phyloP scores from a whole-genome alignment of 2,113 vertebrate species.

The Cacatua alba region DNA sequence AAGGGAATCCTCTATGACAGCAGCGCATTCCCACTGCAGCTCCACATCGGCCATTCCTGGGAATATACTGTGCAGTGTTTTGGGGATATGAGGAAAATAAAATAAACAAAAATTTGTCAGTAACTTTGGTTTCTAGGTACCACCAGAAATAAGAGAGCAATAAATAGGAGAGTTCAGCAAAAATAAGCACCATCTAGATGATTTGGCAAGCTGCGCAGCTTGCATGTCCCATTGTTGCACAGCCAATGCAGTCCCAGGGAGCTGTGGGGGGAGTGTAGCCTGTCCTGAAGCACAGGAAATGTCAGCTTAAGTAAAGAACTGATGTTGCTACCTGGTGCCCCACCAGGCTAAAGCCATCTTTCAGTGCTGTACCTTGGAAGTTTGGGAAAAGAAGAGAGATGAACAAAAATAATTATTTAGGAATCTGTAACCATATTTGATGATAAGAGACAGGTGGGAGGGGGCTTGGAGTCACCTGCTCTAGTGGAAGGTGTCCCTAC shows the following conservation, averaged over 20 bases:
- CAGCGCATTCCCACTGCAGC: neutral
- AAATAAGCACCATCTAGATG: neutral
- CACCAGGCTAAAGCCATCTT: neutral
- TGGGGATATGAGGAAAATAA: neutral
- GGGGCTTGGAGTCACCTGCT: neutral
- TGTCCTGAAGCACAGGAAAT: neutral
- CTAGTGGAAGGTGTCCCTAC: neutral
- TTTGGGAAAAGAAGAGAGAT: neutral
- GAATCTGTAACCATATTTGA: neutral
- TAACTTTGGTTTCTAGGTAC: neutral
- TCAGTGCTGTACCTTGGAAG: neutral
- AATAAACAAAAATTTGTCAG: neutral
- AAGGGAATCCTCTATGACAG: neutral
- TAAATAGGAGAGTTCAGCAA: neutral
- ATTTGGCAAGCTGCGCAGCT: neutral
- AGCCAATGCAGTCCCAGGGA: no score
- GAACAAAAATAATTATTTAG: neutral
- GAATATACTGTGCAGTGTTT: accelerated
- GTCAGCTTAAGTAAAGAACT: neutral
- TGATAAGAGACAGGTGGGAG: neutral
- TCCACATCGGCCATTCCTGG: accelerated
- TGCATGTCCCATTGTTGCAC: neutral
- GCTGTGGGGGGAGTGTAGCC: no score
- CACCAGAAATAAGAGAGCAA: neutral
- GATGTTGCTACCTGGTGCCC: neutral